Conservation (phyloP, 2,797 vertebrate genomes). For the Staurois parvus region DNA sequence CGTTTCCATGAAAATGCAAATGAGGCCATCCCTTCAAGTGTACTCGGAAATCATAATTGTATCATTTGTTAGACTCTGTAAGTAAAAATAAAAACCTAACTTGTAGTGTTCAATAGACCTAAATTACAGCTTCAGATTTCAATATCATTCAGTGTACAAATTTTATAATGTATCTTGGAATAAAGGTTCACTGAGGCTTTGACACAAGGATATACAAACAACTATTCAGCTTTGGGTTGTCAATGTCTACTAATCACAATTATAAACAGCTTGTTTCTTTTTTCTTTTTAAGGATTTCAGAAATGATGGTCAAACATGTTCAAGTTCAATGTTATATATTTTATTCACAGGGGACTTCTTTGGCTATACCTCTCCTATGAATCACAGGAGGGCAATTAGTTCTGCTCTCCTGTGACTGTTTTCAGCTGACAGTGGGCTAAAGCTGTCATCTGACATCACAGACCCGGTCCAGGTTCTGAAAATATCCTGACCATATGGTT, state of each 20-base stretch:
- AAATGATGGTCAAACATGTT: too few species aligned
- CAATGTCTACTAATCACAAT: not conserved
- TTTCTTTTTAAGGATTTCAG: too few species aligned
- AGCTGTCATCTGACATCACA: too few species aligned
- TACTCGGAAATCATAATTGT: constrained; percentile 57
- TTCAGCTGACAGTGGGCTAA: too few species aligned
- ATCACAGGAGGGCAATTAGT: too few species aligned
- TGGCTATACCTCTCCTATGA: too few species aligned
- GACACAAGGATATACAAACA: not conserved
- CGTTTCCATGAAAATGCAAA: constrained; percentile 61
- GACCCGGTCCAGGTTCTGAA: too few species aligned
- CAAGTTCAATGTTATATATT: too few species aligned
- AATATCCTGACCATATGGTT: too few species aligned
- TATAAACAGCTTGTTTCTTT: not conserved
- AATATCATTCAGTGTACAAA: constrained; percentile 13
- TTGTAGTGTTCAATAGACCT: constrained; percentile 43
- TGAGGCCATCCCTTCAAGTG: constrained; percentile 60
- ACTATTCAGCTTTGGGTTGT: not conserved
- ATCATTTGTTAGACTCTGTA: constrained; percentile 45
- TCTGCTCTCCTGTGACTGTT: too few species aligned
- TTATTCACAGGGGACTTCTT: too few species aligned
- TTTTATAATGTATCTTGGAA: not conserved
- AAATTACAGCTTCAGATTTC: constrained; percentile 38
- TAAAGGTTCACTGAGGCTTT: not conserved
- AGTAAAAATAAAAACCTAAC: constrained; percentile 42